phyloP scores from a whole-genome alignment of 2,888 invertebrate genomes.

The Pecten maximus region DNA sequence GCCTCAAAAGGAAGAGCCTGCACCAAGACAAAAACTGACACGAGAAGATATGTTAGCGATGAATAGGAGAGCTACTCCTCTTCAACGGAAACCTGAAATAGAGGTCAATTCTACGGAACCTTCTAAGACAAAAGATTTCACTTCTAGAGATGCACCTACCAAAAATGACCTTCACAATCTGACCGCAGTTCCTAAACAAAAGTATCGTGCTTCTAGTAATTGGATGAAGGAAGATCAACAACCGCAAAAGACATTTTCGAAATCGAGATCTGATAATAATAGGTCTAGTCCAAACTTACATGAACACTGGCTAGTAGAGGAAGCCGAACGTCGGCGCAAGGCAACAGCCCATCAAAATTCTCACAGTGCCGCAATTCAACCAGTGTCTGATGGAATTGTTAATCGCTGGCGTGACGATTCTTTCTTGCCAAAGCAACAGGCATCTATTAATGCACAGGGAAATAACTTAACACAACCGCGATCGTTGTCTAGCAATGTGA shows the following conservation, averaged over 20 bases:
- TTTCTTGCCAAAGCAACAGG: slow-evolving; percentile 56
- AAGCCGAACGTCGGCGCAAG: slow-evolving; percentile 92
- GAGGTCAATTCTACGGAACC: slow-evolving; percentile 42
- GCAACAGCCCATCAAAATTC: slow-evolving; percentile 60
- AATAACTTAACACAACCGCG: neutral
- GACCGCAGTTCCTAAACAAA: slow-evolving; percentile 76
- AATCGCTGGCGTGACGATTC: slow-evolving; percentile 69
- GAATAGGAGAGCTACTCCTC: slow-evolving; percentile 74
- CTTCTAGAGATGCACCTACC: slow-evolving; percentile 64
- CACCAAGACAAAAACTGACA: slow-evolving; percentile 58
- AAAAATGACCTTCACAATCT: slow-evolving; percentile 71
- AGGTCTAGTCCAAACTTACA: slow-evolving; percentile 66
- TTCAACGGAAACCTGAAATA: slow-evolving; percentile 61
- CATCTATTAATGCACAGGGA: slow-evolving; percentile 42
- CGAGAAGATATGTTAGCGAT: slow-evolving; percentile 75
- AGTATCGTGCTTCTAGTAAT: slow-evolving; percentile 60
- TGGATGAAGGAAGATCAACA: slow-evolving; percentile 56
- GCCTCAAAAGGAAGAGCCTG: slow-evolving; percentile 41
- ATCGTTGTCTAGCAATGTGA: slow-evolving; percentile 22
- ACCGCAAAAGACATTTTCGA: slow-evolving; percentile 60
- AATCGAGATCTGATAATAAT: slow-evolving; percentile 65
- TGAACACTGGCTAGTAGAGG: slow-evolving; percentile 95
- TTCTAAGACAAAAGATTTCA: slow-evolving; percentile 41
- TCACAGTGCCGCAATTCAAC: slow-evolving; percentile 67
- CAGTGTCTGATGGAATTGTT: slow-evolving; percentile 63